phyloP scores from a whole-genome alignment of 2,113 vertebrate species.

The Thunnus maccoyii region DNA sequence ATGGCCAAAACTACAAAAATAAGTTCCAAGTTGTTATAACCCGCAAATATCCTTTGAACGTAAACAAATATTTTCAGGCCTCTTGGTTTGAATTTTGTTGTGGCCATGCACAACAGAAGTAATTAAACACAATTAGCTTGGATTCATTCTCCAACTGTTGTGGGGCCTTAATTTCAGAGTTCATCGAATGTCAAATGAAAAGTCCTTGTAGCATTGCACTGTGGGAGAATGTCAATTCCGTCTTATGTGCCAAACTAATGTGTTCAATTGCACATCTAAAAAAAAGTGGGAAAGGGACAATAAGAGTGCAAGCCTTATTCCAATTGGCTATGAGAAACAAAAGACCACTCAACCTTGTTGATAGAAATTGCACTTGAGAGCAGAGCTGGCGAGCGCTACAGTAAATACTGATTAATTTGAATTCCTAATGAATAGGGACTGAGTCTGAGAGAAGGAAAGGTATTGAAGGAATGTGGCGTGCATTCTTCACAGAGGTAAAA shows the following conservation, averaged over 20 bases:
- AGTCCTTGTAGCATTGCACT: slow-evolving; percentile 74
- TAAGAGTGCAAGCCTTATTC: slow-evolving; percentile 64
- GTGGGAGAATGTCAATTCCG: slow-evolving; percentile 57
- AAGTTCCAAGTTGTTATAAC: background rate
- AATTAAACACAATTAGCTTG: slow-evolving; percentile 52
- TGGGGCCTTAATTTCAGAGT: slow-evolving; percentile 69
- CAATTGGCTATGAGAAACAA: slow-evolving; percentile 81
- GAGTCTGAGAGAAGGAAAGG: slow-evolving; percentile 71
- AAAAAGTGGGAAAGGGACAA: slow-evolving; percentile 45
- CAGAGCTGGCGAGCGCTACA: slow-evolving; percentile 75
- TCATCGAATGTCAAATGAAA: slow-evolving; percentile 72
- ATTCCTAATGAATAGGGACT: slow-evolving; percentile 80
- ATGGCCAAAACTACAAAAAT: too few relatives aligned
- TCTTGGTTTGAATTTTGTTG: slow-evolving; percentile 13
- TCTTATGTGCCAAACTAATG: slow-evolving; percentile 74
- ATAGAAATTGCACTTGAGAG: slow-evolving; percentile 84
- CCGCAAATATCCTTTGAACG: background rate
- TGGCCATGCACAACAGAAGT: background rate
- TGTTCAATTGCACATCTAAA: slow-evolving; percentile 76
- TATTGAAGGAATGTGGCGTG: slow-evolving; percentile 78
- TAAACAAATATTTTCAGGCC: background rate
- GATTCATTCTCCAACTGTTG: slow-evolving; percentile 57
- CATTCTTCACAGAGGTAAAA: slow-evolving; percentile 72
- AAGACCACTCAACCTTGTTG: slow-evolving; percentile 84
- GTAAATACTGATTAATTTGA: slow-evolving; percentile 84